Evolutionary conservation across 1,140 invertebrate genomes (phyloP).

Genomic region (Musca domestica): DNA sequence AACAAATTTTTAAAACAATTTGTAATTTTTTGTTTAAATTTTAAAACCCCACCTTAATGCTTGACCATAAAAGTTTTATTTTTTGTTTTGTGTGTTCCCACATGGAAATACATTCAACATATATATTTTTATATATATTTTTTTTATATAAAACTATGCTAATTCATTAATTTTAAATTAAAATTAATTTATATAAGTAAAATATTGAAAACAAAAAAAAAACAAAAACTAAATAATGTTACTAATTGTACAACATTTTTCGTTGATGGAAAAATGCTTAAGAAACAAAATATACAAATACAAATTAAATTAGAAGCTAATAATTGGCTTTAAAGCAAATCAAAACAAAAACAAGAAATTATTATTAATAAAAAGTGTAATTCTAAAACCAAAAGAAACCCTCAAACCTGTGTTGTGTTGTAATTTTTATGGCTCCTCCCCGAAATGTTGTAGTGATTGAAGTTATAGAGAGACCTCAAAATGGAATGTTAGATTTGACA

Average conservation of each 20-base stretch:
- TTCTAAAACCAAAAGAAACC: no score
- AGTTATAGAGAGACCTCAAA: no score
- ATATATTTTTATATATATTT: slow-evolving; percentile 5
- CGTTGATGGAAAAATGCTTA: slow-evolving; percentile 1
- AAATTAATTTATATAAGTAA: slow-evolving; percentile 25
- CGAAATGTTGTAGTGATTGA: no score
- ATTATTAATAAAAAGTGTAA: no score
- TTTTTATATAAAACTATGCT: slow-evolving; percentile 7
- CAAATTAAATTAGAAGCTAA: not conserved
- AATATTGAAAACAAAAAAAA: slow-evolving; percentile 11
- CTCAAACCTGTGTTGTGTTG: no score
- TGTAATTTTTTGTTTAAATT: not conserved
- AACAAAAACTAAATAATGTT: slow-evolving; percentile 2
- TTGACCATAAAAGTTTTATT: no score
- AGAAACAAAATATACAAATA: slow-evolving; percentile 1
- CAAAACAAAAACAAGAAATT: slow-evolving; percentile 20
- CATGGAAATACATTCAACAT: not conserved
- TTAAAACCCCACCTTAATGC: no score
- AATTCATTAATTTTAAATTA: slow-evolving; percentile 23
- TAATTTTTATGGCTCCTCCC: no score
- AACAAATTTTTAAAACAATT: not conserved
- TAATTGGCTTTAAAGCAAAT: slow-evolving; percentile 26
- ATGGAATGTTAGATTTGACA: no score
- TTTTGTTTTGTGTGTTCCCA: not conserved
- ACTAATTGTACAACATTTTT: slow-evolving; percentile 22